These are phyloP conservation scores for Eremophila alpestris DNA, from an alignment of 2,797 vertebrate genomes.

Conservation along the genomic window DNA sequence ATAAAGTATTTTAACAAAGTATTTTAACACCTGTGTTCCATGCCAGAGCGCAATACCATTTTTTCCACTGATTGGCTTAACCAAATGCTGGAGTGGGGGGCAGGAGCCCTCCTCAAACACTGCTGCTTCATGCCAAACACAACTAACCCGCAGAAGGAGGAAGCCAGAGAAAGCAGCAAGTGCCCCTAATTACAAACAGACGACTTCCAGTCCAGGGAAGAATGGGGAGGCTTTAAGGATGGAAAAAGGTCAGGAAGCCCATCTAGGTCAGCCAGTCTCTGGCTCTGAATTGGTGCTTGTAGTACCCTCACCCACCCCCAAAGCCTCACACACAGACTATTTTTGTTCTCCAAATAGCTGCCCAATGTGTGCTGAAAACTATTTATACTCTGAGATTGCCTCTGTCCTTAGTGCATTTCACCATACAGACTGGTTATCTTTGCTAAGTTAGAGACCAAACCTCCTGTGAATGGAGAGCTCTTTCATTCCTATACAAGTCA, in stretches of 20 bases:
- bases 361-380: conserved; percentile 71
- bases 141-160: conserved; percentile 61
- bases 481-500: not conserved
- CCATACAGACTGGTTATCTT: conserved; percentile 62
- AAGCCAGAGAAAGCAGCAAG: conserved; percentile 71
- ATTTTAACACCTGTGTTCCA: conserved; percentile 70
- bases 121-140: conserved; percentile 63
- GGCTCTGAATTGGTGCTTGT: conserved; percentile 68
- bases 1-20: conserved; percentile 75
- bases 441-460: conserved; percentile 32
- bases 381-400: conserved; percentile 73
- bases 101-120: conserved; percentile 38
- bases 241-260: conserved; percentile 70
- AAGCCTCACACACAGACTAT: conserved; percentile 58
- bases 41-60: conserved; percentile 70
- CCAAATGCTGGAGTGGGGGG: not conserved
- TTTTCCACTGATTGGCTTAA: conserved; percentile 71
- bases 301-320: conserved; percentile 42
- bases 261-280: conserved; percentile 48
- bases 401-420: conserved; percentile 62
- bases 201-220: conserved; percentile 44
- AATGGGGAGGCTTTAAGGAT: conserved; percentile 50
- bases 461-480: not conserved
- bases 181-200: conserved; percentile 67
- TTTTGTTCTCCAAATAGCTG: conserved; percentile 77